Conservation (phyloP, 2,113 vertebrate genomes). For the Stictonetta naevosa region DNA sequence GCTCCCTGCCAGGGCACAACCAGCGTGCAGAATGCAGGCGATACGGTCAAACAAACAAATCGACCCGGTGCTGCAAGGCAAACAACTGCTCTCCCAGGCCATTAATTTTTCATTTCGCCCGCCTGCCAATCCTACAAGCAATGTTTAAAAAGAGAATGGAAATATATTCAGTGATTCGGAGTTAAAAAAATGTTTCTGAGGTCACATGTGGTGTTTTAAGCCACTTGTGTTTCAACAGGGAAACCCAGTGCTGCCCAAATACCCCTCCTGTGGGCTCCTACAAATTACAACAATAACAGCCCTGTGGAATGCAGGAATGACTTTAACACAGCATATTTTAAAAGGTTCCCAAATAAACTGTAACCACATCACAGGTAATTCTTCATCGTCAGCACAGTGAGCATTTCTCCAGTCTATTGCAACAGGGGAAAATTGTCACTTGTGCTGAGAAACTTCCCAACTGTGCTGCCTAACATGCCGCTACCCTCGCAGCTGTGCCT, state of each 20-base stretch:
- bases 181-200: neutral
- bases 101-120: neutral
- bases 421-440: accelerated
- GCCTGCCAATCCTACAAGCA: accelerated
- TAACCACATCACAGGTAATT: neutral
- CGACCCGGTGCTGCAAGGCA: neutral
- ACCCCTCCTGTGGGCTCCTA: neutral
- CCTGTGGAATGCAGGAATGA: accelerated
- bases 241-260: neutral
- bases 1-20: neutral
- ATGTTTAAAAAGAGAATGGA: neutral
- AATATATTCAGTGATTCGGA: neutral
- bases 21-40: accelerated
- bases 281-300: neutral
- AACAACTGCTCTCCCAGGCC: neutral
- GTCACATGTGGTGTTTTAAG: neutral
- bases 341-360: neutral
- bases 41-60: neutral
- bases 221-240: neutral
- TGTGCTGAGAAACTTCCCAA: accelerated
- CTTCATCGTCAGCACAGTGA: accelerated
- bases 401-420: accelerated
- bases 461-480: accelerated
- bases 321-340: neutral
- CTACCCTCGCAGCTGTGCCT: neutral